Evolutionary conservation across 1,140 invertebrate species (phyloP), one percentile per base, ranked within the genome.

Genomic region (Bombus balteatus): DNA sequence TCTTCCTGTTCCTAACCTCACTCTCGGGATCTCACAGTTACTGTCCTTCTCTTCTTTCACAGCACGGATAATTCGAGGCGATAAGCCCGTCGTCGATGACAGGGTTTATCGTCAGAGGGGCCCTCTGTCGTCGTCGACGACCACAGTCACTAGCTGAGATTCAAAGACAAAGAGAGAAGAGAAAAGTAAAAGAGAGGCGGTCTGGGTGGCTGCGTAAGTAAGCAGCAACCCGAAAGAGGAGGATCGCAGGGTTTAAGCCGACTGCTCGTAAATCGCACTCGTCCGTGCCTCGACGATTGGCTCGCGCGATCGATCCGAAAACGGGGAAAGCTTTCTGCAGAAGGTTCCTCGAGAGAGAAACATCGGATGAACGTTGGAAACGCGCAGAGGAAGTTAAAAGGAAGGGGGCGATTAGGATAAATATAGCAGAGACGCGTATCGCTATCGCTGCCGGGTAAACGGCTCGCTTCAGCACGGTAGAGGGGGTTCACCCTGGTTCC

Each of bases 221-320:
- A 90, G 82, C 72, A 88, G 86, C 88, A 71, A 90, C 88, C 80
- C 82, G 86, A 88, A 90, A 90, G 89, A 90, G 89, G 89, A 90
- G 89, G 89, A 90, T 90, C 89, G 72, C 37, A 41, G 47, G 89
- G 72, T 90, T 90, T 90, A 90, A 90, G 89, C 89, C 81, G 47
- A 74, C 78, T 81, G 89, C 89, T 88, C 89, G 89, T 90, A 90
- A 90, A 90, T 90, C 89, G 89, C 87, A 71, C 72, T 83, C 74
- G 90, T 93, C 93, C 89, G 92, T 93, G 92, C 92, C 88, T 90
- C 93, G 28, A 91, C 92, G 93, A 94, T 94, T 94, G 92, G 92
- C 91, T 92, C 84, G 81, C 74, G 82, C 85, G 86, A 89, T 89
- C 83, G 88, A 85, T 89, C 72, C 37, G 71, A 62, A 83, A 78